Base-by-base conservation (phyloP, 2,113 vertebrate species). In the Riparia riparia region DNA sequence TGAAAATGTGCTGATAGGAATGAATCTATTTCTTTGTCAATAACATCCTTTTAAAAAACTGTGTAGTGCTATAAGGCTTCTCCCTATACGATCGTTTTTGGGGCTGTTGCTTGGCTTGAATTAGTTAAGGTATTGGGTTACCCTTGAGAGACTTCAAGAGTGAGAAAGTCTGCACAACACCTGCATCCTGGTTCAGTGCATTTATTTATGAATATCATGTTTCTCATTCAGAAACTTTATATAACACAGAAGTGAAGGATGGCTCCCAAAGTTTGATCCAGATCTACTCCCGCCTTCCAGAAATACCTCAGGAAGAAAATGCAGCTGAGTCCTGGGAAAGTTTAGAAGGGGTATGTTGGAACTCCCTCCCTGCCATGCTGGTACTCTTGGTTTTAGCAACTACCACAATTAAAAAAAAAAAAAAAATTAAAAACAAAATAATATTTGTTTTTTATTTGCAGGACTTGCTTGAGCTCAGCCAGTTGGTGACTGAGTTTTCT, bases 311-410 rank as follows among this genome's bases (percentile, higher is more conserved):
- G 69, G 98, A 99, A 96, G 98, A 99, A 97, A 99, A 98, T 41
- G 99, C 99, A 44, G 98, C 98, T 0, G 99, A 99, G 95, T 99
- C 99, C 70, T 99, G 99, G 99, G 99, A 99, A 80, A 97, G 86
- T 54, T 97, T 99, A 89, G 99, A 99, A 97, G 98, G 97, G 98
- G 99, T 99, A 97, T 45, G 96, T 96, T 90, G 61, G 50, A 91
- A 74, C 39, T 68, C 57, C 61, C 29, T 56, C 53, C 29, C 45
- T 61, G 37, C 41, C 31, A 18, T 1, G 0, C 16, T 15, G 24
- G 18, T 76, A 53, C 71, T 83, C 17, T 19, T 89, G 26, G 4
- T 84, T 93, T 89, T 64, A 70, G 69, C 54, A 95, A 7, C 25
- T 63, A 29, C 31, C 78, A 91, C 78, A 58, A 24, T 21, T n/a